phyloP scores from a whole-genome alignment of 2,888 invertebrate genomes.

The Esperia sulphurella region DNA sequence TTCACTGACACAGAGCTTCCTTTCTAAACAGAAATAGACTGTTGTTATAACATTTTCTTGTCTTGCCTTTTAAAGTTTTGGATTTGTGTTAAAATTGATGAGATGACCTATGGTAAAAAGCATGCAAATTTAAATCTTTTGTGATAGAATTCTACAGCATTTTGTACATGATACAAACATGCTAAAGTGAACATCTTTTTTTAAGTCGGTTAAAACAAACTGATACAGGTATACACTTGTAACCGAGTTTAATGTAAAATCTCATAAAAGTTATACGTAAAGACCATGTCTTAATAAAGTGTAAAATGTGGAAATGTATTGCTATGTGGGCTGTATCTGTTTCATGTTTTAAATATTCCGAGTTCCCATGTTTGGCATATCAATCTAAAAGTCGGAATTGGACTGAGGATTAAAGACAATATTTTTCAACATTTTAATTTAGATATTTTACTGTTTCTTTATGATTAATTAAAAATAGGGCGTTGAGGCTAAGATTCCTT shows the following conservation, averaged over 20 bases:
- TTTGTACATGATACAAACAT: no score
- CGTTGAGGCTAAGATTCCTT: neutral
- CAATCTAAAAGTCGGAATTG: constrained; percentile 24
- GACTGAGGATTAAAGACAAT: constrained; percentile 54
- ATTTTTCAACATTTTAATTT: constrained; percentile 26
- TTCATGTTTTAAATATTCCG: constrained; percentile 13
- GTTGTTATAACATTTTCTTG: no score
- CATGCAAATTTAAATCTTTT: no score
- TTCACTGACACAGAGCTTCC: no score
- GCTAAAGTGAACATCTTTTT: no score
- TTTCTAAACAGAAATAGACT: no score
- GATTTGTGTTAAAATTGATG: no score
- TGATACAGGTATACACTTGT: neutral
- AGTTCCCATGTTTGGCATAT: constrained; percentile 36
- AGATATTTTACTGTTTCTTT: constrained; percentile 1
- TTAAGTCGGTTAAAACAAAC: neutral
- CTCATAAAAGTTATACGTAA: constrained; percentile 43
- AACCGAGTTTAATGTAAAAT: constrained; percentile 18
- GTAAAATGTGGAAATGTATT: neutral
- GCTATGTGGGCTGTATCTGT: constrained; percentile 2
- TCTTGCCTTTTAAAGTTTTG: no score
- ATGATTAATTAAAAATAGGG: neutral
- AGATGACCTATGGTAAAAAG: no score
- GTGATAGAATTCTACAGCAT: no score
- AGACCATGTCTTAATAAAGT: constrained; percentile 36